These are phyloP conservation scores for Mola mola DNA, from an alignment of 2,113 vertebrate genomes.

Conservation along the genomic window DNA sequence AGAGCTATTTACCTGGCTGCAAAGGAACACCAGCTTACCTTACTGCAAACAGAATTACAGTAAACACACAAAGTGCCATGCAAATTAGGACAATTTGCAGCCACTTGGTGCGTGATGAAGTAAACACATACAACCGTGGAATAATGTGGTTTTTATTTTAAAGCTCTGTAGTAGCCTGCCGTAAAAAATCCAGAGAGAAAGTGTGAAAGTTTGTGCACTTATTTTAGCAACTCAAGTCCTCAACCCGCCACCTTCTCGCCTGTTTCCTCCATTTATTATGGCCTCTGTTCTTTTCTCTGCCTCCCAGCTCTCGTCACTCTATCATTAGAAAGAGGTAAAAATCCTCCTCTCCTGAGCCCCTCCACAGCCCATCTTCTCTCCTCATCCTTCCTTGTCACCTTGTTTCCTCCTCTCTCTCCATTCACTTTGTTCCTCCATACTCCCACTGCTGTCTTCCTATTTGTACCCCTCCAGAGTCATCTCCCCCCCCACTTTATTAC, in stretches of 20 bases:
- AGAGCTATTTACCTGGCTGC: conserved; percentile 58
- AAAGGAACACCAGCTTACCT: conserved; percentile 35
- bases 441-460: conserved; percentile 37
- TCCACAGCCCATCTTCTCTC: conserved; percentile 8
- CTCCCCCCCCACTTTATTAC: conserved; percentile 34
- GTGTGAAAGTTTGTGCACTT: conserved; percentile 16
- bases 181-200: conserved; percentile 9
- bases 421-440: conserved; percentile 18
- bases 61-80: conserved; percentile 31
- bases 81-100: conserved; percentile 58
- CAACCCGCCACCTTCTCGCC: conserved; percentile 17
- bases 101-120: conserved; percentile 38
- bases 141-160: conserved; percentile 18
- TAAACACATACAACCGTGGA: conserved; percentile 25
- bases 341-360: conserved; percentile 15
- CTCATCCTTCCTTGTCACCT: conserved; percentile 34
- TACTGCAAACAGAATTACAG: conserved; percentile 42
- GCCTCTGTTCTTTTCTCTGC: conserved; percentile 35
- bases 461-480: conserved; percentile 36
- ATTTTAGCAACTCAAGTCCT: conserved; percentile 34
- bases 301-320: conserved; percentile 59
- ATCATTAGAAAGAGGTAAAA: conserved; percentile 54
- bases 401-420: conserved; percentile 35
- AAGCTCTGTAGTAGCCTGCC: neutral
- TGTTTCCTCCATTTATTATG: conserved; percentile 60